A percentile compares a stretch with the other conserved stretches of the same genome.
Evolutionary conservation across 2,888 invertebrate species (phyloP).

Genomic region (Leucoma salicis): DNA sequence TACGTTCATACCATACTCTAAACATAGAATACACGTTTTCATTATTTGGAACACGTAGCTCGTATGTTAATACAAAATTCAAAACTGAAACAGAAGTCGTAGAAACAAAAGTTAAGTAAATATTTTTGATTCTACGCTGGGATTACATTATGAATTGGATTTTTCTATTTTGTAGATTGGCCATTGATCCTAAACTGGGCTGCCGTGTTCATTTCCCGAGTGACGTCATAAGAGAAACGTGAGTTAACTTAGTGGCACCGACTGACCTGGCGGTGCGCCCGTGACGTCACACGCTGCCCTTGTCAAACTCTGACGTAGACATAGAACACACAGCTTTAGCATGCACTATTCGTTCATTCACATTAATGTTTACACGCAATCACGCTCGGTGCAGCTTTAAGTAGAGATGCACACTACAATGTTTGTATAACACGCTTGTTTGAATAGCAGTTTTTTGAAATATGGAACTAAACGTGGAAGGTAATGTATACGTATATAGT

Average conservation of each 20-base stretch:
- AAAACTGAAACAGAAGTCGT: neutral
- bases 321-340: conserved; percentile 6
- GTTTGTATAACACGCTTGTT: conserved; percentile 10
- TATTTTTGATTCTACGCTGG: conserved; percentile 15
- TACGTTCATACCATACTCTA: neutral
- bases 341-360: conserved; percentile 23
- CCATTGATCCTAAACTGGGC: conserved; percentile 79
- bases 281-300: conserved; percentile 52
- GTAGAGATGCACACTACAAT: conserved; percentile 12
- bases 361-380: conserved; percentile 18
- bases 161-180: conserved; percentile 82
- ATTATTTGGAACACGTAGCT: neutral
- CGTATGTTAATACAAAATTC: too few species aligned
- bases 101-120: neutral
- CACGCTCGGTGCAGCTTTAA: conserved; percentile 11
- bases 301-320: conserved; percentile 15
- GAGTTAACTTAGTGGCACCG: conserved; percentile 56
- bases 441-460: conserved; percentile 14
- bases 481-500: too few species aligned
- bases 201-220: conserved; percentile 79
- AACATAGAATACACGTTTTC: neutral
- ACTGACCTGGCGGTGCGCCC: conserved; percentile 44
- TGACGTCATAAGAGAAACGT: conserved; percentile 79
- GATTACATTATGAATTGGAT: conserved; percentile 50
- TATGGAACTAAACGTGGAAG: conserved; percentile 4